Conservation (phyloP, 2,888 invertebrate genomes). For the Aleiodes alternator region DNA sequence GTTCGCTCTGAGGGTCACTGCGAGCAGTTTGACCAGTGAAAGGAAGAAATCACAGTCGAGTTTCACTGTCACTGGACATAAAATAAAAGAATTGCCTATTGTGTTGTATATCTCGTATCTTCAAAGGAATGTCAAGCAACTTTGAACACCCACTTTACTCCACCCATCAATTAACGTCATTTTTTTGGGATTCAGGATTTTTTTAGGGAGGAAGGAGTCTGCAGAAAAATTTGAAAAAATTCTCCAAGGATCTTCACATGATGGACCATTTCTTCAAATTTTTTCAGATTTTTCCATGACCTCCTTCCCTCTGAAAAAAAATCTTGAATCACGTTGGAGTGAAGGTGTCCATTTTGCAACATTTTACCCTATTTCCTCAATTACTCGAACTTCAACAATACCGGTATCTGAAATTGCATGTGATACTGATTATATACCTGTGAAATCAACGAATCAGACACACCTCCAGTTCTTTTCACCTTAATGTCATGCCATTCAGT, state of each 20-base stretch:
- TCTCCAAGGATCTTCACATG: background rate
- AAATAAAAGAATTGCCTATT: slow-evolving; percentile 2
- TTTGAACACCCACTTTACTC: no score
- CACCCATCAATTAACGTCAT: background rate
- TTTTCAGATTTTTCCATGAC: no score
- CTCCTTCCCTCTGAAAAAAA: no score
- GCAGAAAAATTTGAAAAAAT: background rate
- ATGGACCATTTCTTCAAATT: no score
- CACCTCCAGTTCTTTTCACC: slow-evolving; percentile 11
- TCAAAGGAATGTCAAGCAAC: background rate
- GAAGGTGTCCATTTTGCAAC: no score
- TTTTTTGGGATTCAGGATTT: background rate
- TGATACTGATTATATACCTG: background rate
- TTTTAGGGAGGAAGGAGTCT: no score
- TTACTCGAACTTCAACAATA: background rate
- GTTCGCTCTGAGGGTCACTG: slow-evolving; percentile 1
- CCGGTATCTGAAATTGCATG: background rate
- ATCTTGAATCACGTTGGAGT: no score
- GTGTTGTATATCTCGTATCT: background rate
- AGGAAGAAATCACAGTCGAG: slow-evolving; percentile 14
- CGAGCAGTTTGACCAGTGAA: slow-evolving; percentile 5
- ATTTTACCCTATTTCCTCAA: background rate
- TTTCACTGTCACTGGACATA: slow-evolving; percentile 3
- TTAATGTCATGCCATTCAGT: slow-evolving; percentile 7
- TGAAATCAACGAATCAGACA: background rate